Conservation (phyloP, 2,797 vertebrate species). For the Cichlasoma orientale region DNA sequence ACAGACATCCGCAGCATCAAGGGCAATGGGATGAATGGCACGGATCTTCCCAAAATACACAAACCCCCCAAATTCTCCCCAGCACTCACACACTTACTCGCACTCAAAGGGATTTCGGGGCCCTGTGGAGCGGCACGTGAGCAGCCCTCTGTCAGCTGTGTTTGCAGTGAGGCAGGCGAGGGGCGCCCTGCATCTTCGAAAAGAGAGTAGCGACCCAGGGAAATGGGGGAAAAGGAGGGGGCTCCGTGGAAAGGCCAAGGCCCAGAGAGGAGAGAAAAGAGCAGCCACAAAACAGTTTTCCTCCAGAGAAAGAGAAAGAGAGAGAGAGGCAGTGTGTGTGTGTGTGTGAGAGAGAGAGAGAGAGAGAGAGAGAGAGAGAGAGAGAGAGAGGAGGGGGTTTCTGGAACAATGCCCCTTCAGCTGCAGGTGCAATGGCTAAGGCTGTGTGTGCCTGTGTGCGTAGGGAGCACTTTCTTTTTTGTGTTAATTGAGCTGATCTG, state of each 20-base stretch:
- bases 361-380: conserved; percentile 14
- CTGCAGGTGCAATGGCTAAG: conserved; percentile 84
- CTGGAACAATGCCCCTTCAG: conserved; percentile 81
- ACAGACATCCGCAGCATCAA: conserved; percentile 60
- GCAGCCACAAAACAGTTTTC: conserved; percentile 77
- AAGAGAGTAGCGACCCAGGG: conserved; percentile 66
- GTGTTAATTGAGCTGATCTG: conserved; percentile 85
- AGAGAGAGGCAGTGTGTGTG: conserved; percentile 33
- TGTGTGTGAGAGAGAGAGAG: not conserved
- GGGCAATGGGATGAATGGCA: conserved; percentile 57
- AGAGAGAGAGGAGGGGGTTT: conserved; percentile 52
- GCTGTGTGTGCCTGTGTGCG: conserved; percentile 55
- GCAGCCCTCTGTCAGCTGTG: conserved; percentile 94
- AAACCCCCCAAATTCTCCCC: conserved; percentile 45
- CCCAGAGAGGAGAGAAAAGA: conserved; percentile 73
- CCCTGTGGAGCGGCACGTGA: conserved; percentile 89
- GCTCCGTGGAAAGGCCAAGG: conserved; percentile 74
- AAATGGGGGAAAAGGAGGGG: conserved; percentile 61
- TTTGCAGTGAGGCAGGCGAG: conserved; percentile 90
- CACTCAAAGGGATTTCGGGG: conserved; percentile 75
- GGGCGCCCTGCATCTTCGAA: conserved; percentile 69
- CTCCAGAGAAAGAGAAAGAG: conserved; percentile 67
- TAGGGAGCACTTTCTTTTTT: conserved; percentile 79
- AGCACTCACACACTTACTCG: conserved; percentile 55
- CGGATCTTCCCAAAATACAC: conserved; percentile 64